Evolutionary conservation across 1,140 invertebrate genomes (phyloP).

Genomic region (roundworm (Caenorhabditis elegans)): WBcel235 BX284604.4:6182001-6182500

Average conservation of each 20-base stretch:
- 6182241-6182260: not conserved
- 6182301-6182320: not conserved
- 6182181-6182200: too few relatives aligned
- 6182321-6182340: constrained; percentile 3
- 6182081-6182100: too few relatives aligned
- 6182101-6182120: too few relatives aligned
- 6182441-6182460: not conserved
- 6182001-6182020: too few relatives aligned
- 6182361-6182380: not conserved
- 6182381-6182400: not conserved
- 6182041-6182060: too few relatives aligned
- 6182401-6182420: constrained; percentile 28
- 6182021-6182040: too few relatives aligned
- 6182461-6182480: constrained; percentile 27
- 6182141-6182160: too few relatives aligned
- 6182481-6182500: constrained; percentile 19
- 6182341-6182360: constrained; percentile 33
- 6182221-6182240: not conserved
- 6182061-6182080: too few relatives aligned
- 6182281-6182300: not conserved
- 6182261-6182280: constrained; percentile 15
- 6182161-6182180: too few relatives aligned
- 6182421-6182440: constrained; percentile 12
- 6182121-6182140: too few relatives aligned
- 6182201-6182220: too few relatives aligned